Percentiles rank a stretch among this genome's conserved stretches.
These are phyloP conservation scores for Diarsia mendica DNA, from an alignment of 2,888 invertebrate species.

Conservation along the genomic window DNA sequence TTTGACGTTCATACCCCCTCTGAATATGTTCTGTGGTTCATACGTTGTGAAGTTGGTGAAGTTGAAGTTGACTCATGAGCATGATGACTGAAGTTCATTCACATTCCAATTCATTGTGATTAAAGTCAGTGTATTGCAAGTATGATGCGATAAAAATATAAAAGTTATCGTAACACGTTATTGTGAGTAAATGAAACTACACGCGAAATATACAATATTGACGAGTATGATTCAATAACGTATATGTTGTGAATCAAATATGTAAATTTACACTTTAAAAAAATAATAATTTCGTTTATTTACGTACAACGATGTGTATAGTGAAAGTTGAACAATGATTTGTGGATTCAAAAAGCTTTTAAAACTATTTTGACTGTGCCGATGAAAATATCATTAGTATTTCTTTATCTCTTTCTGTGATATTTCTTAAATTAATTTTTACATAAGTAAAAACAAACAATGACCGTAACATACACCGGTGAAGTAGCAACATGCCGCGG, in stretches of 20 bases:
- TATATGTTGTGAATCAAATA: neutral
- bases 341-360: constrained; percentile 15
- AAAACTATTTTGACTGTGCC: constrained; percentile 22
- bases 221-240: neutral
- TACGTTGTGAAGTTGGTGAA: too few species aligned
- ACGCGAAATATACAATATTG: constrained; percentile 1
- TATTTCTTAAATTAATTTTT: constrained; percentile 25
- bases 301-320: constrained; percentile 23
- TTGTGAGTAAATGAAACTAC: constrained; percentile 12
- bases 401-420: constrained; percentile 54
- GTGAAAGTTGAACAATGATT: constrained; percentile 33
- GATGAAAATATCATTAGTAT: constrained; percentile 12
- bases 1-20: too few species aligned
- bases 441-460: constrained; percentile 80
- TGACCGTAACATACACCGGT: constrained; percentile 96
- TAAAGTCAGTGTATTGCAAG: constrained; percentile 9
- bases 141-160: neutral
- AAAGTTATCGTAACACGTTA: constrained; percentile 8
- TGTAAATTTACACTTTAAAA: neutral
- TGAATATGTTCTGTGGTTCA: too few species aligned
- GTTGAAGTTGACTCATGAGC: too few species aligned
- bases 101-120: constrained; percentile 16
- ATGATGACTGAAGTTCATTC: too few species aligned
- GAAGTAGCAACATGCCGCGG: constrained; percentile 96
- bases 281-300: constrained; percentile 20